phyloP scores from a whole-genome alignment of 1,140 invertebrate genomes.

The Platorchestia sp. region DNA sequence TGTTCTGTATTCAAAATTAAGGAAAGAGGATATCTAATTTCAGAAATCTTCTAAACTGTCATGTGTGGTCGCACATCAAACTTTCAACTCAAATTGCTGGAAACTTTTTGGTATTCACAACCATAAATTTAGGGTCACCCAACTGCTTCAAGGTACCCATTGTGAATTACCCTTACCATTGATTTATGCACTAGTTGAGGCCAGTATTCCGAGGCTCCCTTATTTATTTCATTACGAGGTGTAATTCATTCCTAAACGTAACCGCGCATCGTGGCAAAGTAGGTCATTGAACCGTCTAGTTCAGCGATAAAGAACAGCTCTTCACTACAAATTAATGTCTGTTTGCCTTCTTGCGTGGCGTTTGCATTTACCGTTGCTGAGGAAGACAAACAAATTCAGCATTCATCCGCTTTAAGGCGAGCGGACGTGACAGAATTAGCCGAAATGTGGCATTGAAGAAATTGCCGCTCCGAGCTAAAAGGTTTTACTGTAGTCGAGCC shows the following conservation, averaged over 20 bases:
- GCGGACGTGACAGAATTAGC: not conserved
- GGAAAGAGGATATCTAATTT: no score
- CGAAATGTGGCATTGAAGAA: not conserved
- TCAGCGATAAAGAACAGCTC: not conserved
- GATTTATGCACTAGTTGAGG: no score
- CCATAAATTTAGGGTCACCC: no score
- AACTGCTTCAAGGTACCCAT: no score
- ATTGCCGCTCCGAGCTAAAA: constrained; percentile 4
- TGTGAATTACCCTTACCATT: no score
- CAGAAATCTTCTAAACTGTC: no score
- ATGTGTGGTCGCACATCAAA: no score
- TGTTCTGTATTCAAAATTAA: no score
- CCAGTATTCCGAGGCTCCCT: not conserved
- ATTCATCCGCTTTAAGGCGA: not conserved
- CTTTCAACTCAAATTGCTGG: no score
- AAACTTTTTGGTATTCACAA: no score
- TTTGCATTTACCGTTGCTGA: not conserved
- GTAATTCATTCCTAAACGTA: not conserved
- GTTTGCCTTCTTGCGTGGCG: not conserved
- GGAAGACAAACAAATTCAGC: not conserved
- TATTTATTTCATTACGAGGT: not conserved
- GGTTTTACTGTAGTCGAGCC: not conserved
- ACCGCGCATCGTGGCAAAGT: not conserved
- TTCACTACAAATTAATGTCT: not conserved
- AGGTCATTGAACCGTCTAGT: not conserved